Conservation (phyloP, 2,113 vertebrate species). For the Amphilophus citrinellus region DNA sequence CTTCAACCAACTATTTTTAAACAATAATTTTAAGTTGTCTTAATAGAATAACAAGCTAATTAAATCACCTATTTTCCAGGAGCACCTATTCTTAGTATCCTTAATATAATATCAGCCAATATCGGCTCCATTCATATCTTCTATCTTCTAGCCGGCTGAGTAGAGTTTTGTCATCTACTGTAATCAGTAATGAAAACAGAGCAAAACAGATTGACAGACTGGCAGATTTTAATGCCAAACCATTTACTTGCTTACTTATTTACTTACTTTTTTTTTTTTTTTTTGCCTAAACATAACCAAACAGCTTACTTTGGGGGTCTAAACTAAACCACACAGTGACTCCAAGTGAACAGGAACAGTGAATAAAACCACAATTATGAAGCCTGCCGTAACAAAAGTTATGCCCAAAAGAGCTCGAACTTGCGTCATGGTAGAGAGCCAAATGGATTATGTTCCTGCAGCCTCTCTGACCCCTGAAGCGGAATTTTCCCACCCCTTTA, state of each 20-base stretch:
- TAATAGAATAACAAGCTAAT: neutral
- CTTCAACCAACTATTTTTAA: neutral
- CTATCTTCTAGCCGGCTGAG: too few species aligned
- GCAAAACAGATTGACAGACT: neutral
- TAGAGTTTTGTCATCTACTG: neutral
- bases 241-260: neutral
- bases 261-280: neutral
- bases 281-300: neutral
- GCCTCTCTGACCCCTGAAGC: neutral
- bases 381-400: neutral
- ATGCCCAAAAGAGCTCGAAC: neutral
- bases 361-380: conserved; percentile 9
- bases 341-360: neutral
- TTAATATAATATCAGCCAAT: neutral
- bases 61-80: neutral
- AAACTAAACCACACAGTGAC: conserved; percentile 1
- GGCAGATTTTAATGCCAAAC: neutral
- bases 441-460: neutral
- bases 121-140: neutral
- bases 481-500: neutral
- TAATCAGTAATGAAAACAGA: neutral
- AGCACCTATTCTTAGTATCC: neutral
- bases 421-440: neutral
- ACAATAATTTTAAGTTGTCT: neutral
- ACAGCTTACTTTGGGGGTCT: neutral